Evolutionary conservation across 2,888 invertebrate genomes (phyloP).

Genomic region (Lordiphosa andalusiaca): DNA sequence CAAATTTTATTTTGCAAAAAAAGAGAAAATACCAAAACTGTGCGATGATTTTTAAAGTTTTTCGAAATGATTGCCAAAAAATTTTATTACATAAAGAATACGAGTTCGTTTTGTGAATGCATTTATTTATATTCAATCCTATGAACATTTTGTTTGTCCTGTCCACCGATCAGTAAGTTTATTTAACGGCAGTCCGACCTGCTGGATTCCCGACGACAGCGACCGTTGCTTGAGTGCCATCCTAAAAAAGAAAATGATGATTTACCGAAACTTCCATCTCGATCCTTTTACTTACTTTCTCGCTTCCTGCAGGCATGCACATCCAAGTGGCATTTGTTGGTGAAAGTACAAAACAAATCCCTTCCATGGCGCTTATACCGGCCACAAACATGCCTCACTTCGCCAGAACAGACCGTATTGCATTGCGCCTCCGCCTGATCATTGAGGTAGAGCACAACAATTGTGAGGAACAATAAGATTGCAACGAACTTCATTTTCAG

Average conservation of each 20-base stretch:
- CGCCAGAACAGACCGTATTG: neutral
- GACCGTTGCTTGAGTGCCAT: neutral
- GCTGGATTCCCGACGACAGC: neutral
- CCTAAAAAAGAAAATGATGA: neutral
- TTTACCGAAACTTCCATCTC: neutral
- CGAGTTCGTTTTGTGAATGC: too few relatives aligned
- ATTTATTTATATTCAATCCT: too few relatives aligned
- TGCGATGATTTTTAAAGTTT: too few relatives aligned
- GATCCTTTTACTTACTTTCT: neutral
- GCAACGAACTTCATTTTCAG: slow-evolving; percentile 3
- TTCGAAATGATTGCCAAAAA: too few relatives aligned
- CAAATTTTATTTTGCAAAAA: too few relatives aligned
- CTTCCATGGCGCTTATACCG: neutral
- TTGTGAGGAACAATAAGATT: neutral
- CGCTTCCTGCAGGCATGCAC: neutral
- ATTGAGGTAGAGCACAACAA: neutral
- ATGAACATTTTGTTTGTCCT: too few relatives aligned
- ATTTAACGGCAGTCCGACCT: neutral
- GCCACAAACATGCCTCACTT: neutral
- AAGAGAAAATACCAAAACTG: too few relatives aligned
- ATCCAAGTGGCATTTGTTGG: neutral
- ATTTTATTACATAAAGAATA: too few relatives aligned
- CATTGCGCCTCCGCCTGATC: neutral
- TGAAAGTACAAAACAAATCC: neutral
- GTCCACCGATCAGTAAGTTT: neutral